Evolutionary conservation across 2,113 vertebrate species (phyloP), one percentile per base, ranked within the genome.

Genomic region (Colius striatus): DNA sequence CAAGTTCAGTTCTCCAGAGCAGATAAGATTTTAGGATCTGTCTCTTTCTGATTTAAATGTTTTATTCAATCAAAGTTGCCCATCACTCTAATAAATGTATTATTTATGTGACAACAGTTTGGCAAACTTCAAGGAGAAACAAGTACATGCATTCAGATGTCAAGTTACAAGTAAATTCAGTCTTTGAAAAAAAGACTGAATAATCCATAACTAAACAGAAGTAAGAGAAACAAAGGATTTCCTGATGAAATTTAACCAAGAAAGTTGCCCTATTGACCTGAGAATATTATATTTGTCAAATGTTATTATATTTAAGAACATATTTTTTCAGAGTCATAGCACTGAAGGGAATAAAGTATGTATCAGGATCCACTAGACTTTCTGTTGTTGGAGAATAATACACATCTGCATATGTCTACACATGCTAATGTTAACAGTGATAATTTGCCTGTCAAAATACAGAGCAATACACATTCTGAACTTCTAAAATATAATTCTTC

Each of bases 101-200:
- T 90, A 86, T 74, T 92, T 89, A 73, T 47, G 53, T 83, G 75
- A 70, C 84, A 84, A 84, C 43, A 76, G 45, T 81, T 90, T 94
- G 87, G 36, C 22, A 90, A 83, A 55, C 47, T 55, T 51, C 43
- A 71, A 76, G 72, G 84, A 74, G 29, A 83, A 87, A 71, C 3
- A 66, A 53, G 26, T 43, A 92, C 30, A 29, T n/a, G 36, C 13
- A 67, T 74, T 96, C 47, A 74, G 47, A 74, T 63, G 54, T 88
- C 32, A 75, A 90, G 55, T 68, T 78, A 89, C 16, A 67, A 57
- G 53, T 60, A 81, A 93, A 81, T 72, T 63, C 48, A 45, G 48
- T 36, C 27, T 60, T 15, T 38, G 45, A 12, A 54, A 92, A 94
- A 1, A 11, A 18, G 5, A 3, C 11, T n/a, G n/a, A n/a, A n/a